Percentiles rank a stretch among this genome's conserved stretches.
Conservation (phyloP, 1,140 invertebrate species). For the Cotesia typhae region DNA sequence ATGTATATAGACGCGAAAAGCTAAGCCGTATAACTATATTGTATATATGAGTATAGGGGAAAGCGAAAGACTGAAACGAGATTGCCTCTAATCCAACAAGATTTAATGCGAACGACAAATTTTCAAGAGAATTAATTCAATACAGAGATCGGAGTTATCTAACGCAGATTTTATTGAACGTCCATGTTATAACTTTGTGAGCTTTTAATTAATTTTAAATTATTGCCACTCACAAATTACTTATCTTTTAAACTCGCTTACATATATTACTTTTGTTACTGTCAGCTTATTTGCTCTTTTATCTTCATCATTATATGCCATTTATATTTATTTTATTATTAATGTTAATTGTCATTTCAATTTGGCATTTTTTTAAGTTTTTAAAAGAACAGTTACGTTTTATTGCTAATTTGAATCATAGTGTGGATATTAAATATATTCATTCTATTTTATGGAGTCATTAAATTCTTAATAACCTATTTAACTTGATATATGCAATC, state of each 20-base stretch:
- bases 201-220: conserved; percentile 13
- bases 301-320: too few relatives aligned
- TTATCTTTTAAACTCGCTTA: neutral
- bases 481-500: too few relatives aligned
- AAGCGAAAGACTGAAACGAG: conserved; percentile 30
- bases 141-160: conserved; percentile 27
- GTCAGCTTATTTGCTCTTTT: too few relatives aligned
- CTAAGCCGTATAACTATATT: neutral
- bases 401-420: too few relatives aligned
- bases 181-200: conserved; percentile 5
- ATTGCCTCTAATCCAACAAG: conserved; percentile 43
- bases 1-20: conserved; percentile 29
- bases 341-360: too few relatives aligned
- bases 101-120: conserved; percentile 44
- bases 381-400: too few relatives aligned
- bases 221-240: conserved; percentile 14
- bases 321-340: too few relatives aligned
- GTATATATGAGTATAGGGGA: neutral
- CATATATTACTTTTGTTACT: conserved; percentile 1
- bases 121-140: conserved; percentile 44
- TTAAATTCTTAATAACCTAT: too few relatives aligned
- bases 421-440: too few relatives aligned
- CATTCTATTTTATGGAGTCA: too few relatives aligned
- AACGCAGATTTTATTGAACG: conserved; percentile 24
- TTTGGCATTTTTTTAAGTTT: too few relatives aligned